These are phyloP conservation scores for Automeris io DNA, from an alignment of 2,888 invertebrate genomes.

Conservation along the genomic window DNA sequence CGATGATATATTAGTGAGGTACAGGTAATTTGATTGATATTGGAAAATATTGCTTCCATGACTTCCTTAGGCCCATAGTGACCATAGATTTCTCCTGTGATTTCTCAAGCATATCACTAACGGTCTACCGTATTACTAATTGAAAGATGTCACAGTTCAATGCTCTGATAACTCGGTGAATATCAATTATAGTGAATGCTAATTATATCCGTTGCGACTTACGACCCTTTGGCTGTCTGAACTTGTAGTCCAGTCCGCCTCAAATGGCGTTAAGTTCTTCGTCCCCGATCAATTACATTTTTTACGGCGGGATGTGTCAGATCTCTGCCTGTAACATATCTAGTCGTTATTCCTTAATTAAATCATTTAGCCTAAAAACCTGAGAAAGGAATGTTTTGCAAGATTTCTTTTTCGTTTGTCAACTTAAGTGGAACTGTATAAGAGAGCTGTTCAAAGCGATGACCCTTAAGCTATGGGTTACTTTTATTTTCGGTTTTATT, in stretches of 20 bases:
- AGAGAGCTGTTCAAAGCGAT: too few species aligned
- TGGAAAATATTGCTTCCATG: background rate
- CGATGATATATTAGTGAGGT: too few species aligned
- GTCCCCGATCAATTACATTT: too few species aligned
- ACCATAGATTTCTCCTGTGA: conserved; percentile 38
- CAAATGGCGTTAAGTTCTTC: background rate
- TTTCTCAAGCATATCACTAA: conserved; percentile 28
- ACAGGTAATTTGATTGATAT: background rate
- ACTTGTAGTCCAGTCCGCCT: background rate
- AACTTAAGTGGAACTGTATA: too few species aligned
- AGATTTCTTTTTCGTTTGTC: too few species aligned
- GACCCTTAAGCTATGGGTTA: too few species aligned
- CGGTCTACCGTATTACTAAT: conserved; percentile 42
- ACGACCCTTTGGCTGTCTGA: conserved; percentile 10
- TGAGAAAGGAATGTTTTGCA: too few species aligned
- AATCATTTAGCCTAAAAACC: too few species aligned
- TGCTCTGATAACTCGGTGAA: conserved; percentile 48
- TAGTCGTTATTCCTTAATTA: too few species aligned
- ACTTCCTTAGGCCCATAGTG: background rate
- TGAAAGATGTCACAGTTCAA: conserved; percentile 55
- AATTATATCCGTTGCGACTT: conserved; percentile 17
- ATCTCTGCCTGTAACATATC: too few species aligned
- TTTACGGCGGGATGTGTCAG: too few species aligned
- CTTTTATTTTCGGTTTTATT: too few species aligned
- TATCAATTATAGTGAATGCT: conserved; percentile 29